phyloP scores from a whole-genome alignment of 2,113 vertebrate genomes.

The Podarcis raffonei region DNA sequence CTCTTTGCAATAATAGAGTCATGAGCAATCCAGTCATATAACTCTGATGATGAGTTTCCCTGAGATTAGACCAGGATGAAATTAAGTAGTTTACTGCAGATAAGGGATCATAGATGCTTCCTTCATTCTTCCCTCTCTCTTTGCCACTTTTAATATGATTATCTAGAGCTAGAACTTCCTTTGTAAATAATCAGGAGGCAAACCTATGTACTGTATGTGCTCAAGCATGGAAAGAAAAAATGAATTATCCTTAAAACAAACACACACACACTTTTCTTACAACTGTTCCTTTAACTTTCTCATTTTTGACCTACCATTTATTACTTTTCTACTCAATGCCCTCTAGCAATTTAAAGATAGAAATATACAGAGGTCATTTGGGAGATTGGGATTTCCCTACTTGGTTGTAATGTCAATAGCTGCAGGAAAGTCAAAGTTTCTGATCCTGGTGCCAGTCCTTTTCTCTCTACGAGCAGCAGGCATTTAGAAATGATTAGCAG shows the following conservation, averaged over 20 bases:
- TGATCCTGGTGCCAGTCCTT: conserved; percentile 27
- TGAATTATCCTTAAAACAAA: background rate
- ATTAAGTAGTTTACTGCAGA: background rate
- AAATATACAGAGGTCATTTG: conserved; percentile 42
- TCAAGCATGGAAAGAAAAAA: conserved; percentile 26
- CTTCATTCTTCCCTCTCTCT: background rate
- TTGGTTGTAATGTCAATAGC: conserved; percentile 21
- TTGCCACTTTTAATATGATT: background rate
- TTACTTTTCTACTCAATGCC: conserved; percentile 40
- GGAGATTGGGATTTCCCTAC: conserved; percentile 20
- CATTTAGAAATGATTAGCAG: conserved; percentile 44
- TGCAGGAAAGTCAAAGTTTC: conserved; percentile 22
- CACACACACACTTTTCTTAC: background rate
- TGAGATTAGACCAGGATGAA: background rate
- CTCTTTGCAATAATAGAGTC: background rate
- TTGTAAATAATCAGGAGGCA: background rate
- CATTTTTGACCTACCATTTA: conserved; percentile 44
- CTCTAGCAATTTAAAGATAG: conserved; percentile 50
- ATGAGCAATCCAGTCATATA: background rate
- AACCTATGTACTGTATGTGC: conserved; percentile 7
- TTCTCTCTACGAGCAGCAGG: conserved; percentile 28
- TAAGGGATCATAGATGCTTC: background rate
- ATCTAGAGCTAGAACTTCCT: background rate
- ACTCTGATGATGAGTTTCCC: background rate
- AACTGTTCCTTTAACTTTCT: conserved; percentile 39